Evolutionary conservation across 2,888 invertebrate genomes (phyloP), one percentile per base, ranked within the genome.

Genomic region (Pherbina coryleti): DNA sequence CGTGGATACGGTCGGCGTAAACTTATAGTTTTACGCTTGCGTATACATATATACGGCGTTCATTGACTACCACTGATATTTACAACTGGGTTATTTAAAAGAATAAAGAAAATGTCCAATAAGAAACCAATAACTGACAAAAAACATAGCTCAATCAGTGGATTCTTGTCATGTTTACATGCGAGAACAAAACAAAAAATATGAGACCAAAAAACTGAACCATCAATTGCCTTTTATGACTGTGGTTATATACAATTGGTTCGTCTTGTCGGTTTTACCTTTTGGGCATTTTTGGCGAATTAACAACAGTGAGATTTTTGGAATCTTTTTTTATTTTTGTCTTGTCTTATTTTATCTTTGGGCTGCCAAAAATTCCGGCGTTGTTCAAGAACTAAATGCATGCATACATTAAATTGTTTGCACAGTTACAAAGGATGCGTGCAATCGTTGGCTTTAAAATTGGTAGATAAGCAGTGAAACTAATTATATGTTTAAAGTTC

Each of bases 71-170:
- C 44, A 44, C 1, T 11, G 11, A 44, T 44, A 11, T 44, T 44
- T 44, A 2, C 44, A 44, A 44, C 44, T 44, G 44, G 44, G 44
- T 44, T 44, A 14, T 44, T 44, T n/a, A n/a, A n/a, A 9, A 11
- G 14, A 44, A 44, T 14, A 44, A 44, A 14, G 14, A 5, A 22
- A 55, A 55, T 19, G 55, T 19, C n/a, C 31, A 66, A 66, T 25
- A 70, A 62, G 25, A 28, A 11, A 17, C n/a, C 31, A 66, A 66
- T 25, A 70, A 62, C 44, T 44, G 9, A 17, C 57, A 28, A 75
- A 67, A 75, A 75, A 67, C 67, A 66, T 75, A 67, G 66, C 75
- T 53, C 37, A 75, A 75, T 75, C 67, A 67, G 66, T 75, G 66
- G 9, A 75, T 75, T 75, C 67, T 37, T 75, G 55, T 37, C 67